These are phyloP conservation scores for Porites lobata DNA, from an alignment of 92 coral and sea anemone genomes.

Conservation along the genomic window DNA sequence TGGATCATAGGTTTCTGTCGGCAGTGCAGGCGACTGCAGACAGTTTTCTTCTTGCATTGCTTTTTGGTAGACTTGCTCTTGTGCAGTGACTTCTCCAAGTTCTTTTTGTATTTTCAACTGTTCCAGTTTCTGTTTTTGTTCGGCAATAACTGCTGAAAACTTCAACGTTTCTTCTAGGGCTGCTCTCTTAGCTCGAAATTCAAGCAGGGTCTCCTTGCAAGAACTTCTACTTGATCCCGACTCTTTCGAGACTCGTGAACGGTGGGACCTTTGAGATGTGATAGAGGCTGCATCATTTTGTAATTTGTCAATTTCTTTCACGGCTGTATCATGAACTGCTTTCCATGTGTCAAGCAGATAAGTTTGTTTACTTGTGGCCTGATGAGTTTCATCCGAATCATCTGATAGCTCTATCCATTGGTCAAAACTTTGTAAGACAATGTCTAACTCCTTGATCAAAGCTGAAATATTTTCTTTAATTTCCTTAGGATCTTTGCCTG, in stretches of 20 bases:
- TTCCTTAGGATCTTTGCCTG: conserved; percentile 7
- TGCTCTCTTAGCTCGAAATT: not conserved
- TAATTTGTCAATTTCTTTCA: conserved; percentile 19
- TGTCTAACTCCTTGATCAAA: conserved; percentile 16
- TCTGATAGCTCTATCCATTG: conserved; percentile 41
- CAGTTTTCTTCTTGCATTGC: no score
- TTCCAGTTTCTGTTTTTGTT: not conserved
- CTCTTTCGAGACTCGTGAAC: conserved; percentile 10
- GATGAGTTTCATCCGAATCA: conserved; percentile 11
- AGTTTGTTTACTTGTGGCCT: conserved; percentile 7
- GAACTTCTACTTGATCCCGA: conserved; percentile 15
- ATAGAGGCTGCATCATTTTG: conserved; percentile 23
- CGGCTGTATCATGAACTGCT: conserved; percentile 23
- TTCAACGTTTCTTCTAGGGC: conserved; percentile 31
- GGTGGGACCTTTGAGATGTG: conserved; percentile 21
- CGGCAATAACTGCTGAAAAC: conserved; percentile 41
- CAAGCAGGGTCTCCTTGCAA: conserved; percentile 17
- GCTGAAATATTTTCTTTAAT: conserved; percentile 17
- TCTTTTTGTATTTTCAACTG: no score
- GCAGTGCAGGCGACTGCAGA: no score
- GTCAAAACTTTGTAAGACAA: conserved; percentile 34
- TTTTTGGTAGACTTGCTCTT: no score
- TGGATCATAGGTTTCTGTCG: not conserved
- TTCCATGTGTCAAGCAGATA: conserved; percentile 48
- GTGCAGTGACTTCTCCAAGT: no score